Conservation (phyloP, 1,140 invertebrate species). For the Meteorus sp. region DNA sequence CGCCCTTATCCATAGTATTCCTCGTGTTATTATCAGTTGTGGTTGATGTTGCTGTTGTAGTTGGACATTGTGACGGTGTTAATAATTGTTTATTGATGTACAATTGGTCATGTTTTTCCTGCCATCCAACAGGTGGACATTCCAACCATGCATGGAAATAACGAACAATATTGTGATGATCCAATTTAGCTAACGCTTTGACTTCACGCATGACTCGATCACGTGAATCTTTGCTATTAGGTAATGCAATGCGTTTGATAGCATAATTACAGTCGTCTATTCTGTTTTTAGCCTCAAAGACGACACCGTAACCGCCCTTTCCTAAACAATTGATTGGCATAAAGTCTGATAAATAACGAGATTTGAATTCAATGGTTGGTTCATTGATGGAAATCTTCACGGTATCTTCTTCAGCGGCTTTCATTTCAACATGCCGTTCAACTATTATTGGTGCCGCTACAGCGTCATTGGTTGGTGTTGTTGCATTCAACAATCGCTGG, state of each 20-base stretch:
- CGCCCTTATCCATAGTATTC: slow-evolving; percentile 30
- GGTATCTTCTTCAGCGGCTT: slow-evolving; percentile 38
- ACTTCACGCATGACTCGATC: slow-evolving; percentile 92
- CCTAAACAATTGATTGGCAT: slow-evolving; percentile 82
- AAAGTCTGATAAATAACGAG: slow-evolving; percentile 85
- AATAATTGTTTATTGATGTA: slow-evolving; percentile 59
- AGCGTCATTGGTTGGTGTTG: slow-evolving; percentile 36
- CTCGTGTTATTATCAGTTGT: slow-evolving; percentile 38
- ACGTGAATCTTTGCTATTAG: slow-evolving; percentile 76
- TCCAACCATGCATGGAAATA: slow-evolving; percentile 96
- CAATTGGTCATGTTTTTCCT: slow-evolving; percentile 75
- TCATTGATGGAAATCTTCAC: slow-evolving; percentile 29
- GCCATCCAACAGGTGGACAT: slow-evolving; percentile 84
- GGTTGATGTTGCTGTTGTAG: too few relatives aligned
- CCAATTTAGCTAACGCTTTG: slow-evolving; percentile 88
- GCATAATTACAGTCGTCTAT: slow-evolving; percentile 95
- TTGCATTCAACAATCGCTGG: slow-evolving; percentile 47
- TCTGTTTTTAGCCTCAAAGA: slow-evolving; percentile 94
- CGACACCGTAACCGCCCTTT: slow-evolving; percentile 94
- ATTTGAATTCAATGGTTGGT: slow-evolving; percentile 59
- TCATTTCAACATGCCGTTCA: slow-evolving; percentile 52
- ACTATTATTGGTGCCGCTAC: slow-evolving; percentile 43
- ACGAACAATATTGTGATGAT: slow-evolving; percentile 92
- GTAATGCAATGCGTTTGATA: slow-evolving; percentile 89
- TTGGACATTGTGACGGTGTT: slow-evolving; percentile 44